Conservation (phyloP, 2,797 vertebrate species). For the Arnoldichthys spilopterus region DNA sequence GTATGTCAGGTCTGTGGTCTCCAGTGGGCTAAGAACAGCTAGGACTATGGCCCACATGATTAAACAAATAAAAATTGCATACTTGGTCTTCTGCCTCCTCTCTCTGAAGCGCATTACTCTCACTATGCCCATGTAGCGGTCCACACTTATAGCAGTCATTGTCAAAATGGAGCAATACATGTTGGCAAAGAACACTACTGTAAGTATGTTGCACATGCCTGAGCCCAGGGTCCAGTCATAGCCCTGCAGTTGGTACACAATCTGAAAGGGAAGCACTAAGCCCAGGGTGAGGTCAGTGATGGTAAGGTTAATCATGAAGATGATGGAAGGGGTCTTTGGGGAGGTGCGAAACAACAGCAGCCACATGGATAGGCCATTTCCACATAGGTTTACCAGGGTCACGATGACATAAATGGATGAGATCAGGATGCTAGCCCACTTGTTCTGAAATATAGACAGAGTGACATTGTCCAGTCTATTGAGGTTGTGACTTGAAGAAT, state of each 20-base stretch:
- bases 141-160: slow-evolving; percentile 89
- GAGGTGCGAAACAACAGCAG: slow-evolving; percentile 84
- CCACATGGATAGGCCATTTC: slow-evolving; percentile 90
- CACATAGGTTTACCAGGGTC: slow-evolving; percentile 80
- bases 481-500: slow-evolving; percentile 43
- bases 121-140: slow-evolving; percentile 90
- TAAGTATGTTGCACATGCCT: slow-evolving; percentile 82
- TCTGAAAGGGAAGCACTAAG: slow-evolving; percentile 88
- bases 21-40: slow-evolving; percentile 79
- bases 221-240: slow-evolving; percentile 85
- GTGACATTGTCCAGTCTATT: slow-evolving; percentile 81
- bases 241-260: slow-evolving; percentile 79
- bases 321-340: slow-evolving; percentile 85
- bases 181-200: slow-evolving; percentile 88
- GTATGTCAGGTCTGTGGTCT: slow-evolving; percentile 85
- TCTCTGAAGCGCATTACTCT: slow-evolving; percentile 76
- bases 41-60: slow-evolving; percentile 84
- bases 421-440: slow-evolving; percentile 66
- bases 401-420: slow-evolving; percentile 83
- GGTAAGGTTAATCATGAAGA: slow-evolving; percentile 96
- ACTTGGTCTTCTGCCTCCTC: slow-evolving; percentile 73
- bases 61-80: slow-evolving; percentile 78
- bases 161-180: slow-evolving; percentile 95
- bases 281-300: slow-evolving; percentile 87
- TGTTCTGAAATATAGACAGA: slow-evolving; percentile 75